phyloP scores from a whole-genome alignment of 1,140 invertebrate species.

The Reticulitermes speratus region DNA sequence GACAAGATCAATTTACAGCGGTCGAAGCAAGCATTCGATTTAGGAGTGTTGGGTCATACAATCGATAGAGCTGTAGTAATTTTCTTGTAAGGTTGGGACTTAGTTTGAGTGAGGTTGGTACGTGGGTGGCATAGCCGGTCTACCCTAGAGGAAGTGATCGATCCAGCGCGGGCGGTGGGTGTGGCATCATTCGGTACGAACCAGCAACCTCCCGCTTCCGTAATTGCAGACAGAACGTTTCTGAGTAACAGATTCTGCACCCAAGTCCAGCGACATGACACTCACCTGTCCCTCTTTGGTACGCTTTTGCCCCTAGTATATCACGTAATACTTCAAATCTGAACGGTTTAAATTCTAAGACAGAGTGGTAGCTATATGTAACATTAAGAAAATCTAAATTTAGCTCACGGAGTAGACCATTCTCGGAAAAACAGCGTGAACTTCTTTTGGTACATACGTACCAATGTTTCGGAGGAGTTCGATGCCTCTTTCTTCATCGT shows the following conservation, averaged over 20 bases:
- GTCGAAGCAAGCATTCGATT: too few species aligned
- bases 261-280: background rate
- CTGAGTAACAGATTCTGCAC: background rate
- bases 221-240: background rate
- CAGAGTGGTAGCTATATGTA: too few species aligned
- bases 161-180: background rate
- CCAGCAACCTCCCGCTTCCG: background rate
- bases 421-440: too few species aligned
- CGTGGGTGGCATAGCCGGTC: background rate
- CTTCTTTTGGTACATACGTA: too few species aligned
- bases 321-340: too few species aligned
- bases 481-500: too few species aligned
- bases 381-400: too few species aligned
- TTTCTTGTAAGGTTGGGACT: background rate
- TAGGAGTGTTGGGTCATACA: background rate
- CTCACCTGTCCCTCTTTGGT: background rate
- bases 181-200: background rate
- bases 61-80: slow-evolving; percentile 9
- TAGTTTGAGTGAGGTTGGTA: background rate
- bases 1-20: too few species aligned
- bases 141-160: slow-evolving; percentile 4
- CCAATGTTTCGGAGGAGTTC: too few species aligned
- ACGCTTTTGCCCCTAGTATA: background rate
- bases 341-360: too few species aligned
- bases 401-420: too few species aligned